Percentiles rank a stretch among this genome's conserved stretches.
Conservation (phyloP, 1,140 invertebrate genomes). For the Thrips palmi region DNA sequence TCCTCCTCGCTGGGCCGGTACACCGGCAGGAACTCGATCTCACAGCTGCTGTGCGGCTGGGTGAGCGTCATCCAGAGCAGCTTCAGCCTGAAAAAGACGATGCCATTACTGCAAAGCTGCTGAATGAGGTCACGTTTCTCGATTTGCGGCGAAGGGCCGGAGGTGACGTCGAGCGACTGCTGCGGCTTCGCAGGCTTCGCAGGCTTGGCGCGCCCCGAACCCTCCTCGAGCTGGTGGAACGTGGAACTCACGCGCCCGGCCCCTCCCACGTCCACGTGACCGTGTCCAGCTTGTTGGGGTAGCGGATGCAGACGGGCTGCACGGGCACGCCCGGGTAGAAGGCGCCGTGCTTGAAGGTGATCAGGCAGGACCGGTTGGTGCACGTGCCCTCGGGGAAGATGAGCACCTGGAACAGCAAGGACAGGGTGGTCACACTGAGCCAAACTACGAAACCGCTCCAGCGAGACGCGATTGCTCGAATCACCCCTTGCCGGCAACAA, state of each 20-base stretch:
- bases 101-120: too few relatives aligned
- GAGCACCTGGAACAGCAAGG: slow-evolving; percentile 53
- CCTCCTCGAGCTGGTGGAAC: neutral
- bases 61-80: slow-evolving; percentile 80
- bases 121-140: too few relatives aligned
- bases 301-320: slow-evolving; percentile 81
- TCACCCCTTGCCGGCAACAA: too few relatives aligned
- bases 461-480: too few relatives aligned
- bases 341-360: slow-evolving; percentile 88
- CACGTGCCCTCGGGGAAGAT: slow-evolving; percentile 94
- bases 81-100: slow-evolving; percentile 42
- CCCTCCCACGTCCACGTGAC: slow-evolving; percentile 97
- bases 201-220: too few relatives aligned
- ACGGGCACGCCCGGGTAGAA: slow-evolving; percentile 87
- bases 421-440: neutral
- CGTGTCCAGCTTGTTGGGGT: slow-evolving; percentile 81
- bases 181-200: too few relatives aligned
- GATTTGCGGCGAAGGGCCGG: too few relatives aligned
- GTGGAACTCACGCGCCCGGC: slow-evolving; percentile 84
- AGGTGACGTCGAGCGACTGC: too few relatives aligned
- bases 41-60: slow-evolving; percentile 73
- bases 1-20: slow-evolving; percentile 77
- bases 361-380: slow-evolving; percentile 80
- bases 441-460: slow-evolving; percentile 1
- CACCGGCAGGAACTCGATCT: slow-evolving; percentile 89